phyloP scores from a whole-genome alignment of 2,888 invertebrate species.

The Noctua fimbriata region DNA sequence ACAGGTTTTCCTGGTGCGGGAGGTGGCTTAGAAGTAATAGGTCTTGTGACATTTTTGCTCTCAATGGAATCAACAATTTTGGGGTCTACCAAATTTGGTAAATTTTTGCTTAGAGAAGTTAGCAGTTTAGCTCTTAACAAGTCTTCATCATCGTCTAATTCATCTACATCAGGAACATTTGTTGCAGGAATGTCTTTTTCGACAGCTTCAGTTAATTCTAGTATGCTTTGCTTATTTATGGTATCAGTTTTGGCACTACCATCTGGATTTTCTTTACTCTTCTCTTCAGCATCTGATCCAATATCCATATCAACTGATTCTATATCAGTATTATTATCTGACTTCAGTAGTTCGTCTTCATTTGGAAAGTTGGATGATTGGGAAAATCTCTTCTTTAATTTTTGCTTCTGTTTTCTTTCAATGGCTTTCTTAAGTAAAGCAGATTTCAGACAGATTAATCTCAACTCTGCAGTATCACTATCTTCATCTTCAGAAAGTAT shows the following conservation, averaged over 20 bases:
- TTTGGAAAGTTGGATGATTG: constrained; percentile 80
- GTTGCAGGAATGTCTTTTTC: constrained; percentile 53
- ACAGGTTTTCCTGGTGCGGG: constrained; percentile 46
- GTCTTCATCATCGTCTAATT: constrained; percentile 91
- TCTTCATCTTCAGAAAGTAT: constrained; percentile 88
- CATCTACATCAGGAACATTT: constrained; percentile 75
- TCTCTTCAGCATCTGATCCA: constrained; percentile 86
- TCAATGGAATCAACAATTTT: constrained; percentile 71
- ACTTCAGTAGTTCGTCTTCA: constrained; percentile 79
- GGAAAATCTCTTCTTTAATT: constrained; percentile 81
- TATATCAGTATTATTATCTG: constrained; percentile 85
- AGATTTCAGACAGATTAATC: constrained; percentile 92
- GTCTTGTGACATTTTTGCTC: constrained; percentile 58
- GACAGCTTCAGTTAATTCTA: constrained; percentile 28
- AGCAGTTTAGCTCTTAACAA: constrained; percentile 90
- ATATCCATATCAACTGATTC: constrained; percentile 90
- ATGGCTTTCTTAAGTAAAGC: constrained; percentile 92
- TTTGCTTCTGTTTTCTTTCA: constrained; percentile 89
- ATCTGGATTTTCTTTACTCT: constrained; percentile 73
- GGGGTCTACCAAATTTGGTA: constrained; percentile 82
- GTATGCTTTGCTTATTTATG: constrained; percentile 29
- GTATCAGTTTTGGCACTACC: constrained; percentile 57
- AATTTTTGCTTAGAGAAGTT: constrained; percentile 91
- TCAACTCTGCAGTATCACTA: constrained; percentile 91
- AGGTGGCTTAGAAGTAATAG: constrained; percentile 53